Conservation (phyloP, 2,113 vertebrate genomes). For the Leptobrachium leishanense region DNA sequence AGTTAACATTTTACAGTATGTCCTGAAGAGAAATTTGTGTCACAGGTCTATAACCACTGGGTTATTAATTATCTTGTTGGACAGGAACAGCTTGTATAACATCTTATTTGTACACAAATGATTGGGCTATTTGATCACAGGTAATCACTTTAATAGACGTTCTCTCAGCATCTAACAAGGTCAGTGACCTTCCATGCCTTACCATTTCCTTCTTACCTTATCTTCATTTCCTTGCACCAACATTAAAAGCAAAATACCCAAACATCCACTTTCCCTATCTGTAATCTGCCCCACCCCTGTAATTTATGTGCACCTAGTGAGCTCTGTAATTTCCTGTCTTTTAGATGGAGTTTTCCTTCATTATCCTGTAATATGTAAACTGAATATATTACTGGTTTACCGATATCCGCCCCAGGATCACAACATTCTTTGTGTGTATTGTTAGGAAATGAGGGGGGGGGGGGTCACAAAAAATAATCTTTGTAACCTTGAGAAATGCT, state of each 20-base stretch:
- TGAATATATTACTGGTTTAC: conserved; percentile 10
- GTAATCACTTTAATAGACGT: conserved; percentile 78
- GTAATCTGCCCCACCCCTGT: conserved; percentile 79
- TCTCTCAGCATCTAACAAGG: conserved; percentile 81
- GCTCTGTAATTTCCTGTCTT: conserved; percentile 86
- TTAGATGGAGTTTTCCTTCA: conserved; percentile 70
- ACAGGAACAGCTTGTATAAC: neutral
- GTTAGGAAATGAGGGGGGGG: too few species aligned
- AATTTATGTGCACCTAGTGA: conserved; percentile 89
- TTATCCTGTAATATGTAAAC: conserved; percentile 40
- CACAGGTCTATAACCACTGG: neutral
- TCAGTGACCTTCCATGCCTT: conserved; percentile 79
- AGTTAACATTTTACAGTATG: too few species aligned
- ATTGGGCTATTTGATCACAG: conserved; percentile 65
- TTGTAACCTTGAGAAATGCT: too few species aligned
- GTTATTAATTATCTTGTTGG: neutral
- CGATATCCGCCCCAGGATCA: too few species aligned
- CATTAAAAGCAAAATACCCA: conserved; percentile 80
- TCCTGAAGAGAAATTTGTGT: neutral
- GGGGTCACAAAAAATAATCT: too few species aligned
- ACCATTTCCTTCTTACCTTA: conserved; percentile 63
- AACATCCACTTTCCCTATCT: conserved; percentile 71
- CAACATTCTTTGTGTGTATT: too few species aligned
- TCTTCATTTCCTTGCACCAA: conserved; percentile 85
- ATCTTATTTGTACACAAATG: conserved; percentile 10